A percentile compares a stretch with the other conserved stretches of the same genome.
Conservation (phyloP, 1,140 invertebrate genomes). For the Drosophila takahashii region DNA sequence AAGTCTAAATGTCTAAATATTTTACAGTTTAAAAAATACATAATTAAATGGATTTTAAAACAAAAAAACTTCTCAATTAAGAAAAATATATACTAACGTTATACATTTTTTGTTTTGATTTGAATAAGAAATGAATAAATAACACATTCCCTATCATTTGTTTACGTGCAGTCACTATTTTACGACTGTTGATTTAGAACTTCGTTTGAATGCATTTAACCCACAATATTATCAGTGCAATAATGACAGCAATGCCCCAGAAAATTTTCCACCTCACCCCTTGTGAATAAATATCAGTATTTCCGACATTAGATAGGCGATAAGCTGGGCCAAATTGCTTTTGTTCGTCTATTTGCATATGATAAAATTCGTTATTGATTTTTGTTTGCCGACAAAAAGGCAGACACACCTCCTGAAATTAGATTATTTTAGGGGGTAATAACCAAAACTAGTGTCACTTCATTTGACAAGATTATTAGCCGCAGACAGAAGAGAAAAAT, state of each 20-base stretch:
- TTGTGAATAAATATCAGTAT: conserved; percentile 52
- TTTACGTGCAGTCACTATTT: conserved; percentile 11
- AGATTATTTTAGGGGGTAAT: conserved; percentile 31
- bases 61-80: background rate
- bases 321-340: conserved; percentile 35
- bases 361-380: conserved; percentile 75
- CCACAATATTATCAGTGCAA: conserved; percentile 28
- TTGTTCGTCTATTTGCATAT: conserved; percentile 69
- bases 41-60: background rate
- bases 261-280: conserved; percentile 21
- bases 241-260: background rate
- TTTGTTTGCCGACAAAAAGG: conserved; percentile 35
- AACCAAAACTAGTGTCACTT: conserved; percentile 10
- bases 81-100: background rate
- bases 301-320: conserved; percentile 58
- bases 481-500: background rate
- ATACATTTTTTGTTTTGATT: background rate
- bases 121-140: conserved; percentile 17
- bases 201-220: conserved; percentile 25
- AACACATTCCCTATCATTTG: conserved; percentile 6
- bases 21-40: background rate
- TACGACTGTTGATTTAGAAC: conserved; percentile 23
- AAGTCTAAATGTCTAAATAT: no score
- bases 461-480: conserved; percentile 45
- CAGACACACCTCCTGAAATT: conserved; percentile 42